phyloP scores from a whole-genome alignment of 2,888 invertebrate species.

The Nasonia oneida region DNA sequence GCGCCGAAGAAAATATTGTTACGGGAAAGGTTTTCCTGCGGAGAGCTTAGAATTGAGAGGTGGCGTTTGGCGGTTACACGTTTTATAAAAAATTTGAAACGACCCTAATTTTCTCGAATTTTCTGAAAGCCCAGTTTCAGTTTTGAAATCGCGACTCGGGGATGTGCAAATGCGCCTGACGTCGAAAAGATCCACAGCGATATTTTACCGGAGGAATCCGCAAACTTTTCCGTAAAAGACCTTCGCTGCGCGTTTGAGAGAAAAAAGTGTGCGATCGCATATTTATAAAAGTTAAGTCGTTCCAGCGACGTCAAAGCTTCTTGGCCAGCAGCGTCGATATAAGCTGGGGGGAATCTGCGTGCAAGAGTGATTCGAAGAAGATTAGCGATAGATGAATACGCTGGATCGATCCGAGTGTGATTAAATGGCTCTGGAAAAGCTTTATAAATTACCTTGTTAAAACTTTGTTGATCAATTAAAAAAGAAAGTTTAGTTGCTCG shows the following conservation, averaged over 20 bases:
- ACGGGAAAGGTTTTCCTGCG: background rate
- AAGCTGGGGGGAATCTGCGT: background rate
- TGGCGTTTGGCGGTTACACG: background rate
- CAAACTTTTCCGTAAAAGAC: background rate
- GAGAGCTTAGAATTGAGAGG: background rate
- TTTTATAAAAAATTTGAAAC: too few species aligned
- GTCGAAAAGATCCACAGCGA: background rate
- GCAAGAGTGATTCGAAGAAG: background rate
- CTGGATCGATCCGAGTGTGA: background rate
- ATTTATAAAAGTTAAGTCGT: too few species aligned
- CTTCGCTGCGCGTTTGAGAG: background rate
- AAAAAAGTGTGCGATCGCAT: background rate
- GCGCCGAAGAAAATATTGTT: background rate
- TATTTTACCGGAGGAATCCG: background rate
- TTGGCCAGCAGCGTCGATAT: too few species aligned
- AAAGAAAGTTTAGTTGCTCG: background rate
- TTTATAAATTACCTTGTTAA: slow-evolving; percentile 1
- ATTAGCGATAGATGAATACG: background rate
- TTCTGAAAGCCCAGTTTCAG: background rate
- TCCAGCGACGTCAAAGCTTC: too few species aligned
- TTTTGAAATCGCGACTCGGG: background rate
- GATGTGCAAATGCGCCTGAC: background rate
- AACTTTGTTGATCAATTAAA: background rate
- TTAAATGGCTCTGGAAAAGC: background rate
- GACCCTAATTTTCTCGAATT: too few species aligned